Percentiles rank a stretch among this genome's conserved stretches.
Conservation (phyloP, 1,140 invertebrate genomes). For the Callitettix versicolor region DNA sequence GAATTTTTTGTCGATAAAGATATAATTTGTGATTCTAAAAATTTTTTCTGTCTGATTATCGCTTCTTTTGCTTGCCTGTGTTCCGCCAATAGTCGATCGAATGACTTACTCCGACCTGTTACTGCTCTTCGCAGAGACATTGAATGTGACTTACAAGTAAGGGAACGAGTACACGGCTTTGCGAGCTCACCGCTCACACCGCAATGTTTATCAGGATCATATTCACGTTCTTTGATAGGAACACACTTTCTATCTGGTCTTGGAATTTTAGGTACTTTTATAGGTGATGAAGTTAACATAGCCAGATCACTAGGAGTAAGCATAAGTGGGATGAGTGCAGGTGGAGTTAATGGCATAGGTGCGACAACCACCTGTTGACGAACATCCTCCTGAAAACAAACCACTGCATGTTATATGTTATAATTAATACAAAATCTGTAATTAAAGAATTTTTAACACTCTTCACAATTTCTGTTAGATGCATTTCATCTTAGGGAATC, state of each 20-base stretch:
- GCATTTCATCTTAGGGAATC: no score
- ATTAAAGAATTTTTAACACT: no score
- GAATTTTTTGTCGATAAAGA: not conserved
- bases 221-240: constrained; percentile 51
- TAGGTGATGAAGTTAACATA: not conserved
- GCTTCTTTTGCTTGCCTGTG: constrained; percentile 54
- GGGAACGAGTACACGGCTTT: constrained; percentile 65
- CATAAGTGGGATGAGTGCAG: not conserved
- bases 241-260: constrained; percentile 35
- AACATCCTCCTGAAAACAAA: constrained; percentile 30
- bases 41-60: constrained; percentile 1
- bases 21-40: not conserved
- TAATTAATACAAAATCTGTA: no score
- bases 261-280: constrained; percentile 32
- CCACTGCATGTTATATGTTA: no score
- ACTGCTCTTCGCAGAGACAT: constrained; percentile 61
- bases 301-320: no score
- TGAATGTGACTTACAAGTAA: constrained; percentile 76
- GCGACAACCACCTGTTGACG: constrained; percentile 24
- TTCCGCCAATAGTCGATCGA: constrained; percentile 67
- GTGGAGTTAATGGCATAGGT: not conserved
- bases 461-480: no score
- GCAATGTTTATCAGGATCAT: constrained; percentile 72
- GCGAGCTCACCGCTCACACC: constrained; percentile 58
- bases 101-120: constrained; percentile 59